Base-by-base conservation (phyloP, 2,797 vertebrate species). In the Micromesistius poutassou region DNA sequence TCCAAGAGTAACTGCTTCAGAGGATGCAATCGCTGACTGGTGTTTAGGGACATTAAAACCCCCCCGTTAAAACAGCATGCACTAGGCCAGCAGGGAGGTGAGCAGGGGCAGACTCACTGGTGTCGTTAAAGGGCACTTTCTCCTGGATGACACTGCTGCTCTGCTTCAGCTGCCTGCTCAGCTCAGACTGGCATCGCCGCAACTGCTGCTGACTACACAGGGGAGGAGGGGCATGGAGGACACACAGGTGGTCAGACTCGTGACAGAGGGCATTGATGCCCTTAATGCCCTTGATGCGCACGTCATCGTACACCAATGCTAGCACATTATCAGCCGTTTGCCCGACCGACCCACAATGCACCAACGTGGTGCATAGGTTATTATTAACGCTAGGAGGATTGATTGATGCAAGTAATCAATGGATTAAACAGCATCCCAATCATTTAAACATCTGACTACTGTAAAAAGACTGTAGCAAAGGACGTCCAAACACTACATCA, bases 41-140 rank as follows among this genome's bases (percentile, higher is more conserved):
- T 12, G 55, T 68, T 68, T 13, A 28, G 7, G 28, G 28, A 28
- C n/a, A 8, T 12, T 8, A 12, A 16, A 19, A 19, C 2, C 50
- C 50, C 50, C n/a, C 5, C 1, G 55, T 25, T 1, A 28, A 68
- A 28, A 28, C 62, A 68, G n/a, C n/a, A n/a, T n/a, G n/a, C n/a
- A n/a, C n/a, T 9, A 25, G 55, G 55, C 22, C 6, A 22, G 46
- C 46, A 5, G 46, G 46, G 46, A 22, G 12, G n/a, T 8, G 66
- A 30, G 66, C n/a, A 13, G 25, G 68, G 25, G 2, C 30, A 31
- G 30, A 28, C 97, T 88, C 93, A 99, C 98, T 96, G 92, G 97
- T 98, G 92, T 99, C 98, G 87, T 99, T 99, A 90, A 99, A 99
- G 94, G 96, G 97, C 91, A 99, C 96, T 96, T 98, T 98, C 92